phyloP scores from a whole-genome alignment of 2,113 vertebrate species.

The Gasterosteus aculeatus region DNA sequence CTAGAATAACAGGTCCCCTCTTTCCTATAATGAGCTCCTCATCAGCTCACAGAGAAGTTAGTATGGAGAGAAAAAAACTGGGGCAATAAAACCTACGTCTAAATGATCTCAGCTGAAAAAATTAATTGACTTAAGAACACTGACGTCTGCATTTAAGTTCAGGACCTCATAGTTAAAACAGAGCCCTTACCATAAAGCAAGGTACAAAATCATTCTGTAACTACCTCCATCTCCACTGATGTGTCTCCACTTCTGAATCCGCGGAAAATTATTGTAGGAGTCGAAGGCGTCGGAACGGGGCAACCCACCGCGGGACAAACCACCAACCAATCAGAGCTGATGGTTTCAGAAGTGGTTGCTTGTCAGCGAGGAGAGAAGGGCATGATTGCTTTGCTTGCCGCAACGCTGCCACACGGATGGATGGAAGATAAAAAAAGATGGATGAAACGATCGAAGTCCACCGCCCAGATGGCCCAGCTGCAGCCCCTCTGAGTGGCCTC shows the following conservation, averaged over 20 bases:
- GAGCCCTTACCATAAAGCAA: slow-evolving; percentile 13
- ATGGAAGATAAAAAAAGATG: slow-evolving; percentile 54
- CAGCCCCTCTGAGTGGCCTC: slow-evolving; percentile 31
- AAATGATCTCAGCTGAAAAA: slow-evolving; percentile 31
- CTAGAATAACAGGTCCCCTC: slow-evolving; percentile 59
- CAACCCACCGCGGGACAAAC: slow-evolving; percentile 46
- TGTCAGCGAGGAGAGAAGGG: slow-evolving; percentile 37
- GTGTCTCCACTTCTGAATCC: slow-evolving; percentile 38
- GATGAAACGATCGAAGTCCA: slow-evolving; percentile 43
- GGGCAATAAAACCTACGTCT: slow-evolving; percentile 19
- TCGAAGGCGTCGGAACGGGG: slow-evolving; percentile 26
- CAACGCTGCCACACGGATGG: slow-evolving; percentile 46
- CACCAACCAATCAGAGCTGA: slow-evolving; percentile 56
- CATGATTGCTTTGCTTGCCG: slow-evolving; percentile 62
- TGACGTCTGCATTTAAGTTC: slow-evolving; percentile 30
- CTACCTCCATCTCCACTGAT: slow-evolving; percentile 12
- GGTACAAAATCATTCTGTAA: not conserved
- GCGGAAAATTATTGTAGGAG: slow-evolving; percentile 39
- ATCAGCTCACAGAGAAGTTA: slow-evolving; percentile 37
- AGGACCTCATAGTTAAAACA: slow-evolving; percentile 34
- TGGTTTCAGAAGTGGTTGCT: slow-evolving; percentile 63
- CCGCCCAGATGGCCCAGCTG: slow-evolving; percentile 52
- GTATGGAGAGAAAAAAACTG: slow-evolving; percentile 7
- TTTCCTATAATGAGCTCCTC: slow-evolving; percentile 52
- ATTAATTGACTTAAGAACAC: slow-evolving; percentile 55